A percentile compares a stretch with the other conserved stretches of the same genome.
These are phyloP conservation scores for Plecotus auritus DNA, from an alignment of 2,113 vertebrate genomes.

Conservation along the genomic window DNA sequence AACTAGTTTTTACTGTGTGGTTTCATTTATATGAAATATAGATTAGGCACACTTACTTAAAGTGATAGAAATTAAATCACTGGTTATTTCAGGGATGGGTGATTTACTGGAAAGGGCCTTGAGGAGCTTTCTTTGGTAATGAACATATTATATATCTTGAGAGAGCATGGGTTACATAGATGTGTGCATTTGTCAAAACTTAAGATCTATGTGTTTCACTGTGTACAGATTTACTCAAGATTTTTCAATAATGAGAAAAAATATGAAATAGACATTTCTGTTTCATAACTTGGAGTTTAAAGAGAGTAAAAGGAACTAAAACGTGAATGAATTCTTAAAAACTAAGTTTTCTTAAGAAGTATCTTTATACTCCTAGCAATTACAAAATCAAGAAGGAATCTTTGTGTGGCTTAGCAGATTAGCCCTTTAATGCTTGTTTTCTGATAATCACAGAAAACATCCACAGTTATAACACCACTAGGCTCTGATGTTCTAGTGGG, in stretches of 20 bases:
- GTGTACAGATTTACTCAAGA: slow-evolving; percentile 1
- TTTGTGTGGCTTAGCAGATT: slow-evolving; percentile 71
- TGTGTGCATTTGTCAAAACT: background rate
- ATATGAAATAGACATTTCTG: slow-evolving; percentile 35
- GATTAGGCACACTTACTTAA: background rate
- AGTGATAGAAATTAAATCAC: background rate
- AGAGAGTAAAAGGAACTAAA: slow-evolving; percentile 55
- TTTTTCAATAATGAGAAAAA: background rate
- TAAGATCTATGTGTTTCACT: background rate
- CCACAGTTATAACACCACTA: slow-evolving; percentile 57
- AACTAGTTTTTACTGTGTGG: background rate
- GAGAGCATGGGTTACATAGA: background rate
- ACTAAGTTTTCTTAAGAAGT: slow-evolving; percentile 25
- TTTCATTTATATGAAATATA: background rate
- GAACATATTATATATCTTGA: background rate
- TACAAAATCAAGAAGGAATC: slow-evolving; percentile 69
- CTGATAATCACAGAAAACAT: slow-evolving; percentile 68
- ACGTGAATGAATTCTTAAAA: slow-evolving; percentile 63
- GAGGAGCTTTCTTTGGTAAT: background rate
- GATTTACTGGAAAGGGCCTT: background rate
- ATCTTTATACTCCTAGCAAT: slow-evolving; percentile 69
- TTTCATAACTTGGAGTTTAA: slow-evolving; percentile 45
- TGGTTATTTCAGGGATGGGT: background rate
- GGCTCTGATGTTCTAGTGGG: slow-evolving; percentile 61
- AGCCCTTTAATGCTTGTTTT: slow-evolving; percentile 67